Evolutionary conservation across 2,888 invertebrate genomes (phyloP).

Genomic region (Frankliniella fusca): DNA sequence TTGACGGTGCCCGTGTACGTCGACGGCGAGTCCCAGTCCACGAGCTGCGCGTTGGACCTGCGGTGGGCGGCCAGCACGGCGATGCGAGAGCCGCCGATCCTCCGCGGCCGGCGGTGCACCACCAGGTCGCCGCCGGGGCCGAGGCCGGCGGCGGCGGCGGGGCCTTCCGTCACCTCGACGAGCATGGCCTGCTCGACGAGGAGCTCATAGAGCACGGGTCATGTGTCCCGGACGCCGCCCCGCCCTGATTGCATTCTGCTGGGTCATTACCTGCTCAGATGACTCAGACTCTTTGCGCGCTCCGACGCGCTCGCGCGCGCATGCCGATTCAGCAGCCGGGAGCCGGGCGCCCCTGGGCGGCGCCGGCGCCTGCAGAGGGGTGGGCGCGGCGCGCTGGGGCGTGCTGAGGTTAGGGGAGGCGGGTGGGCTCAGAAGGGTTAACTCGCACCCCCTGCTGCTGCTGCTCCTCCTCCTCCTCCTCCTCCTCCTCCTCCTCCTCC

Average conservation of each 20-base stretch:
- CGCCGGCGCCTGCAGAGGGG: background rate
- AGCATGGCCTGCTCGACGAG: background rate
- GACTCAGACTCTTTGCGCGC: background rate
- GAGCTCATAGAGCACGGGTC: background rate
- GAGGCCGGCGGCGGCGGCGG: background rate
- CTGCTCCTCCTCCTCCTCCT: background rate
- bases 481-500: too few species aligned
- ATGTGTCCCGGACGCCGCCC: background rate
- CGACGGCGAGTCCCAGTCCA: conserved; percentile 71
- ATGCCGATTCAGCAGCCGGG: conserved; percentile 9
- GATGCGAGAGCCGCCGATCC: background rate
- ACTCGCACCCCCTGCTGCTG: background rate
- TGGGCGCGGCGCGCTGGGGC: background rate
- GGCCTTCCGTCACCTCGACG: background rate
- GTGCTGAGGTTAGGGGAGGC: background rate
- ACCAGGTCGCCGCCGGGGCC: background rate
- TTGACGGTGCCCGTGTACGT: conserved; percentile 68
- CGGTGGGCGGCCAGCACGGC: background rate
- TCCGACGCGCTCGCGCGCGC: background rate
- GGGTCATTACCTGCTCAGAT: conserved; percentile 4
- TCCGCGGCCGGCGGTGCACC: background rate
- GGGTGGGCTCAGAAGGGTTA: background rate
- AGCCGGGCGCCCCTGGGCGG: background rate
- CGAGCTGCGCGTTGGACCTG: conserved; percentile 37
- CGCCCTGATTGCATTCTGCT: conserved; percentile 15